Evolutionary conservation across 2,113 vertebrate species (phyloP), one percentile per base, ranked within the genome.

Genomic region (Lophura nycthemera): DNA sequence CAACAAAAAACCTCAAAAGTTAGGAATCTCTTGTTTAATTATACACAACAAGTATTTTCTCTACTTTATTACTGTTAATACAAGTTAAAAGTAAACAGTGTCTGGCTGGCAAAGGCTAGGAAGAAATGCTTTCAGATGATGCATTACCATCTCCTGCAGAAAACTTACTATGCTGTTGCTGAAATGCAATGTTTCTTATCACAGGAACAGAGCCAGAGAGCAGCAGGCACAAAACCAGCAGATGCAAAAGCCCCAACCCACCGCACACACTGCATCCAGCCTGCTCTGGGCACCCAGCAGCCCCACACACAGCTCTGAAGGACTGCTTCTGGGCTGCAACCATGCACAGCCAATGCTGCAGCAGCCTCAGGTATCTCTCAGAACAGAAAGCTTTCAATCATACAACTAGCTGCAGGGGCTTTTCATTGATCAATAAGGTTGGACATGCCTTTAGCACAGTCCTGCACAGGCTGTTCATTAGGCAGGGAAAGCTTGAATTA

Each of bases 371-470:
- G 8, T 52, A 12, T 73, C 48, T 63, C 66, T 25, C 30, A 42
- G 47, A 19, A 72, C 24, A 17, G 36, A 83, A 80, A 80, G 8
- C 7, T 17, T 56, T 52, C 50, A 27, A 38, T 32, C 30, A 4
- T 25, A 29, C 38, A 75, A 83, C 57, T 63, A 75, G 29, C 34
- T 64, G 29, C 9, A 40, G 8, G 20, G 45, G 25, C 15, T 84
- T 79, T 80, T 47, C 57, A 64, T 2, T 57, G 50, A 52, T 74
- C 50, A 40, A 29, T 29, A n/a, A 70, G 48, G 9, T 43, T 1
- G 0, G 45, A 32, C 0, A 1, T 0, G 0, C 32, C 17, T 69
- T 34, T 59, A 47, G 54, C 70, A 73, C 30, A 56, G 11, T n/a
- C 38, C 66, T 10, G 2, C 70, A 84, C 24, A 82, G 56, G 71